Base-by-base conservation (phyloP, 2,113 vertebrate genomes). In the Silurus asotus region DNA sequence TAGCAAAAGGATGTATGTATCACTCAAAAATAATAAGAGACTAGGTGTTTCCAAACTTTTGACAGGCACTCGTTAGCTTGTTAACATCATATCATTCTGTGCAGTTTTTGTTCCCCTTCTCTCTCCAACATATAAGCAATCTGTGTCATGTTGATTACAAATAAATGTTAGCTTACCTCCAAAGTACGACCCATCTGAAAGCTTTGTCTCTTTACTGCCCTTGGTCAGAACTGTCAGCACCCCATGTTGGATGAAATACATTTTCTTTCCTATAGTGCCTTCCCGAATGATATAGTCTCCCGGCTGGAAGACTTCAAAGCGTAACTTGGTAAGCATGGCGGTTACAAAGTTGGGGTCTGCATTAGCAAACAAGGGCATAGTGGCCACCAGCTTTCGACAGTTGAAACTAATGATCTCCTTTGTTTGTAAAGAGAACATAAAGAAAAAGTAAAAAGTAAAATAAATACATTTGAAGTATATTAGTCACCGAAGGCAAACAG, bases 341-440 rank as follows among this genome's bases (percentile, higher is more conserved):
- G 98, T 99, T 89, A 99, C 98, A 1, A 99, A 99, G 93, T 99
- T 99, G 56, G 98, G 98, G 90, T 99, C 98, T 0, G 98, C 98
- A 0, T 99, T 98, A 92, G 98, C 98, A 48, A 99, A 99, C 88
- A 99, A 95, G 0, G 98, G 98, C 98, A 99, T 99, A 80, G 97
- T 97, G 56, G 98, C 98, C 87, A 99, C 98, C 79, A 99, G 94
- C 89, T 99, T 99, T 72, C 98, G 95, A 91, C 98, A 99, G 93
- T 99, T 99, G 83, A 99, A 99, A 92, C 99, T 99, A 90, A 99
- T 97, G 91, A 99, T 99, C 91, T 99, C 98, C 98, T 99, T 93
- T 69, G 91, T 45, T 64, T 62, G 85, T 2, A 84, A 62, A 58
- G 28, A 65, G 28, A 15, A 56, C 8, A 79, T 48, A 25, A 62